phyloP scores from a whole-genome alignment of 1,140 invertebrate genomes.

The Rhagoletis zephyria region DNA sequence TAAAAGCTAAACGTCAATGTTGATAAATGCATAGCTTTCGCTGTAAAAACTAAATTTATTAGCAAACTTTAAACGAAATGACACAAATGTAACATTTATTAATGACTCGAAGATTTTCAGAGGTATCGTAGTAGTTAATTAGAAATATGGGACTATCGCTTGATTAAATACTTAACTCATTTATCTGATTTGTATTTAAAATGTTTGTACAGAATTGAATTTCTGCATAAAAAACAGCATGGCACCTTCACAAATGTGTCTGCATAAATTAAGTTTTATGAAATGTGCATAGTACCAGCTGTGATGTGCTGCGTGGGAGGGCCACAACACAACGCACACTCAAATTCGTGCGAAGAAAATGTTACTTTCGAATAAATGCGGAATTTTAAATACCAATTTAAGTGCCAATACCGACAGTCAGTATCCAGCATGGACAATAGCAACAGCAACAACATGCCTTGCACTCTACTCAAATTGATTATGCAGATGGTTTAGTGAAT shows the following conservation, averaged over 20 bases:
- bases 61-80: too few relatives aligned
- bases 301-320: neutral
- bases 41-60: too few relatives aligned
- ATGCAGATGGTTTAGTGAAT: constrained; percentile 36
- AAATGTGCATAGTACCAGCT: neutral
- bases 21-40: too few relatives aligned
- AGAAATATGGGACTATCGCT: too few relatives aligned
- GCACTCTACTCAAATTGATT: constrained; percentile 1
- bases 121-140: too few relatives aligned
- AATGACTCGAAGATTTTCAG: too few relatives aligned
- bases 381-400: constrained; percentile 12
- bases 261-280: neutral
- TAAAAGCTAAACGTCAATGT: too few relatives aligned
- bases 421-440: neutral
- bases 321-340: neutral
- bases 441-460: neutral
- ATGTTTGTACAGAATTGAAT: too few relatives aligned
- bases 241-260: neutral
- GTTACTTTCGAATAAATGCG: neutral
- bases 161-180: too few relatives aligned
- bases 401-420: neutral
- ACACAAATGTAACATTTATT: too few relatives aligned
- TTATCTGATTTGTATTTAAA: too few relatives aligned
- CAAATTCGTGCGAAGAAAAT: neutral
- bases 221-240: too few relatives aligned